phyloP scores from a whole-genome alignment of 2,113 vertebrate species.

The Salvelinus sp. region DNA sequence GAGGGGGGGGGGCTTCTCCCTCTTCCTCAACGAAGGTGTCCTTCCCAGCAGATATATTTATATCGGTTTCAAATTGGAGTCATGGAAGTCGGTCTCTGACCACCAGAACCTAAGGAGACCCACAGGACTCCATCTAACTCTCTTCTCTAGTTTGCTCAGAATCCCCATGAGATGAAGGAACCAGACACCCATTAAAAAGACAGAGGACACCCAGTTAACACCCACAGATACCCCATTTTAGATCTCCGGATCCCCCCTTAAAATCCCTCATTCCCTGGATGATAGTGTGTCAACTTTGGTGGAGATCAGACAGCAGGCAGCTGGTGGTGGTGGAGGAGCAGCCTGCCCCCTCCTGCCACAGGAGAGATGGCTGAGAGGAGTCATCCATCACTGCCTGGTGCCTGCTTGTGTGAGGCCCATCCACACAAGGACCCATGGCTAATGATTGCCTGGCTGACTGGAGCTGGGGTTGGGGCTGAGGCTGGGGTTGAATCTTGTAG shows the following conservation, averaged over 20 bases:
- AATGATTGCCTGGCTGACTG: conserved; percentile 57
- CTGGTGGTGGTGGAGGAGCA: conserved; percentile 42
- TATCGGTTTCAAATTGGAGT: conserved; percentile 54
- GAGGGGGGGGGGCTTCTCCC: background rate
- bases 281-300: conserved; percentile 59
- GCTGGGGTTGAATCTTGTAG: background rate
- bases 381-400: conserved; percentile 60
- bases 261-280: conserved; percentile 45
- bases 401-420: conserved; percentile 43
- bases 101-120: conserved; percentile 49
- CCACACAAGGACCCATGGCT: conserved; percentile 41
- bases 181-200: conserved; percentile 58
- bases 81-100: conserved; percentile 38
- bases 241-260: conserved; percentile 42
- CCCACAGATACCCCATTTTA: conserved; percentile 41
- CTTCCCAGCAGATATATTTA: conserved; percentile 24
- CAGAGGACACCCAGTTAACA: conserved; percentile 46
- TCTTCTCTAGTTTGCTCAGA: conserved; percentile 18
- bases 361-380: conserved; percentile 58
- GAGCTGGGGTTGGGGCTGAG: conserved; percentile 20
- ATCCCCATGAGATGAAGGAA: conserved; percentile 42
- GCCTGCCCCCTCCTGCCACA: conserved; percentile 52
- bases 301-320: conserved; percentile 57
- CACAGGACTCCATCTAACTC: conserved; percentile 20
- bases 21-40: background rate